Base-by-base conservation (phyloP, 1,140 invertebrate species). In the Dendroctonus ponderosae region DNA sequence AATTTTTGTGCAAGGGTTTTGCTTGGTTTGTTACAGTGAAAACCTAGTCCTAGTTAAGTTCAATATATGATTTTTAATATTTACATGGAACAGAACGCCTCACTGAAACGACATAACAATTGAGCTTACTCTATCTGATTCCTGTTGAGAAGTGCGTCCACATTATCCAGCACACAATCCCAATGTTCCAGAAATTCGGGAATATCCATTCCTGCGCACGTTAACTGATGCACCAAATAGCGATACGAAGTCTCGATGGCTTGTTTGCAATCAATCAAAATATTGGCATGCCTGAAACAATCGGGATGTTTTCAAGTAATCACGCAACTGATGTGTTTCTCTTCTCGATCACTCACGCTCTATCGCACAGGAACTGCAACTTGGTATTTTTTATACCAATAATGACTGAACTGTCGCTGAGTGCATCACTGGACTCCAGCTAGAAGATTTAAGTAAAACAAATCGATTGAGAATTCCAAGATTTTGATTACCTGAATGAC, bases 151-250 rank as follows among this genome's bases (percentile, higher is more conserved):
- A 68, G 51, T 12, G 8, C 14, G 57, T 56, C 12, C n/a, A 68
- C 26, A 57, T 62, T 62, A 15, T 46, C 40, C 5, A 67, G 43
- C n/a, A 67, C 48, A 37, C 14, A 39, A 41, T 67, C 51, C 65
- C 65, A 67, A 38, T 54, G 5, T 46, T 39, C 11, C 26, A 60
- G 38, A 44, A 67, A 61, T 44, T 67, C 57, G 26, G 65, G 43
- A 44, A 67, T 67, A 37, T 67, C 58, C 37, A 74, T 68, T 5
- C 67, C 69, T n/a, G 69, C 70, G 60, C 70, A 66, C 0, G 76
- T 78, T 52, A 79, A 64, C 61, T 77, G 76, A 56, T 69, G 73
- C 46, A 77, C 70, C 41, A 72, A 74, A 66, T 78, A 77, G 53
- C 67, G 53, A 11, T 75, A 71, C 15, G 60, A 64, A 7, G 58